Percentiles rank a stretch among this genome's conserved stretches.
phyloP scores from a whole-genome alignment of 2,797 vertebrate species.

The Lemur catta region DNA sequence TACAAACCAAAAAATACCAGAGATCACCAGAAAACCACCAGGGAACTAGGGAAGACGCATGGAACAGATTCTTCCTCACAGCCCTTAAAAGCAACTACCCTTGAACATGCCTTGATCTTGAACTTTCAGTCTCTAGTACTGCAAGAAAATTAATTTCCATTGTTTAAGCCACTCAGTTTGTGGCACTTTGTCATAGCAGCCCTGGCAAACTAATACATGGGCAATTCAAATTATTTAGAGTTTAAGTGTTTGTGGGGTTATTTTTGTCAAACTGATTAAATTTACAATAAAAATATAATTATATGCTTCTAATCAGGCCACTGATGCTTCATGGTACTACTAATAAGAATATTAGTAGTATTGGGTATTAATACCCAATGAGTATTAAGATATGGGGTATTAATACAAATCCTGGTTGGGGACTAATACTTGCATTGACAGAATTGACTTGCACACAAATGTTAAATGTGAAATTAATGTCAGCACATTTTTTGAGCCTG shows the following conservation, averaged over 20 bases:
- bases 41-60: not conserved
- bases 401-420: slow-evolving; percentile 41
- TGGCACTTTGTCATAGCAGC: not conserved
- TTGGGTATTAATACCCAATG: too few relatives aligned
- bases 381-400: not conserved
- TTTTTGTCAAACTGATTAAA: not conserved
- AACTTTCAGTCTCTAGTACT: not conserved
- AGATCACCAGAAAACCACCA: not conserved
- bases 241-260: not conserved
- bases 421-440: not conserved
- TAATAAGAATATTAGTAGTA: not conserved
- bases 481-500: slow-evolving; percentile 4
- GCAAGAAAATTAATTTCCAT: not conserved
- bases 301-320: slow-evolving; percentile 40
- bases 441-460: not conserved
- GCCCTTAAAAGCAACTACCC: not conserved
- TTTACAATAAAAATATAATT: not conserved
- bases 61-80: not conserved
- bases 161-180: not conserved
- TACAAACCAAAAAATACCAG: not conserved
- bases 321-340: not conserved
- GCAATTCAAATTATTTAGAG: not conserved
- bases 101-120: not conserved
- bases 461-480: slow-evolving; percentile 53
- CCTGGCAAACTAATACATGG: not conserved